Evolutionary conservation across 2,888 invertebrate genomes (phyloP), one percentile per base, ranked within the genome.

Genomic region (Lasiommata megera): DNA sequence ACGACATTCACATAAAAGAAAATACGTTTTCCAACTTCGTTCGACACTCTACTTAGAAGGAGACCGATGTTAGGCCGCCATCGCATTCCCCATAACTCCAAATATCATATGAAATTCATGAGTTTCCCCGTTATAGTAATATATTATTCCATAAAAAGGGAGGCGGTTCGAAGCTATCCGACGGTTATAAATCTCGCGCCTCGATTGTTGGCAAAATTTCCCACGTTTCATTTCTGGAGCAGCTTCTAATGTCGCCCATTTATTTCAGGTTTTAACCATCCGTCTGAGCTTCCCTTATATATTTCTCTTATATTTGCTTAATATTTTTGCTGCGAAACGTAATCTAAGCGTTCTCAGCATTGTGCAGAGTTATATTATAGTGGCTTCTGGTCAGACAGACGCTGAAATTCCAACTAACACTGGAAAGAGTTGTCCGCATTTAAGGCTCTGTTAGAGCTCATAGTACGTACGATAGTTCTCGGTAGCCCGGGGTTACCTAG

Each of bases 31-130:
- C 5, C 23, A 23, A 23, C 23, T 23, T 23, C 23, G 5, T 23
- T 2, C 23, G 23, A 23, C 23, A 5, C 23, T 23, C 5, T 5
- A 23, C 23, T 3, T 5, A 23, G 23, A 9, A 11, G 11, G 3
- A 34, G 11, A 3, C 34, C 11, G 34, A 34, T 11, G 3, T 34
- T 11, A 11, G 1, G 9, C 3, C 11, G 34, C 11, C 3, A 9
- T 34, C 34, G 37, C 14, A 14, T 6, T 14, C 2, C 3, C 12
- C 37, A 37, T 16, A 46, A 14, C 46, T 46, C 6, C 14, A 29
- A 28, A 44, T 46, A 29, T 31, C 29, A 46, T 46, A 46, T 46
- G 31, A 31, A 46, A 46, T 46, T 46, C 46, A 46, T 31, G 29
- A 9, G 29, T 14, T 29, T 6, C 28, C 28, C 29, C 44, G 31